These are phyloP conservation scores for Synodontis membranacea DNA, from an alignment of 2,113 vertebrate species.

Conservation along the genomic window DNA sequence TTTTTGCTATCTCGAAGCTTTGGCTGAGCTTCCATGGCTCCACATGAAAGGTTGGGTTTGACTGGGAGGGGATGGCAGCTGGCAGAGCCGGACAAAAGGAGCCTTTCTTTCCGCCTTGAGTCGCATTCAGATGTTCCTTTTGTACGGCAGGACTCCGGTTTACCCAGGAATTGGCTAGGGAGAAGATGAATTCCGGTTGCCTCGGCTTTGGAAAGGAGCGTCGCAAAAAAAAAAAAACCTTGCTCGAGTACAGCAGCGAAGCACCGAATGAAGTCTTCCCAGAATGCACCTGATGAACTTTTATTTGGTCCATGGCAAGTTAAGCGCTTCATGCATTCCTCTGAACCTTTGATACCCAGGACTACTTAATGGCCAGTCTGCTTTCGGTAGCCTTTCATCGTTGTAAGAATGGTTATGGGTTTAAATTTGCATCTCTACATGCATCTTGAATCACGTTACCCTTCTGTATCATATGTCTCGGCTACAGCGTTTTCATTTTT, in stretches of 20 bases:
- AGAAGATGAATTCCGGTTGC: constrained; percentile 50
- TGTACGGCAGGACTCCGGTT: constrained; percentile 39
- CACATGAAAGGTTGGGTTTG: constrained; percentile 65
- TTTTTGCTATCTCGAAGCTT: constrained; percentile 42
- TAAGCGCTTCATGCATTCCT: background rate
- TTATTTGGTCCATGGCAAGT: background rate
- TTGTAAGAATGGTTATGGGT: background rate
- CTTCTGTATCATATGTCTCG: constrained; percentile 1
- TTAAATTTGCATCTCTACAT: background rate
- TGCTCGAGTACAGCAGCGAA: background rate
- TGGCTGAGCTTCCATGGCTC: constrained; percentile 57
- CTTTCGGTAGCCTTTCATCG: background rate
- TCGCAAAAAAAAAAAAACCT: constrained; percentile 46
- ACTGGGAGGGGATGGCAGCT: constrained; percentile 64
- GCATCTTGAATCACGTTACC: background rate
- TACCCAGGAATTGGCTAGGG: constrained; percentile 47
- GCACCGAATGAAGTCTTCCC: constrained; percentile 32
- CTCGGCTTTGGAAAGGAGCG: constrained; percentile 32
- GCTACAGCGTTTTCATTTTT: background rate
- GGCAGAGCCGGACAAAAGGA: constrained; percentile 65
- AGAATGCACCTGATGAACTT: constrained; percentile 46
- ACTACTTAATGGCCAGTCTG: background rate
- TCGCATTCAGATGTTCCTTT: constrained; percentile 58
- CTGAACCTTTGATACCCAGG: background rate
- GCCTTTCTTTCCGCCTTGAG: constrained; percentile 59